Percentiles rank a stretch among this genome's conserved stretches.
phyloP scores from a whole-genome alignment of 2,797 vertebrate genomes.

The Brachyrhaphis roseni region DNA sequence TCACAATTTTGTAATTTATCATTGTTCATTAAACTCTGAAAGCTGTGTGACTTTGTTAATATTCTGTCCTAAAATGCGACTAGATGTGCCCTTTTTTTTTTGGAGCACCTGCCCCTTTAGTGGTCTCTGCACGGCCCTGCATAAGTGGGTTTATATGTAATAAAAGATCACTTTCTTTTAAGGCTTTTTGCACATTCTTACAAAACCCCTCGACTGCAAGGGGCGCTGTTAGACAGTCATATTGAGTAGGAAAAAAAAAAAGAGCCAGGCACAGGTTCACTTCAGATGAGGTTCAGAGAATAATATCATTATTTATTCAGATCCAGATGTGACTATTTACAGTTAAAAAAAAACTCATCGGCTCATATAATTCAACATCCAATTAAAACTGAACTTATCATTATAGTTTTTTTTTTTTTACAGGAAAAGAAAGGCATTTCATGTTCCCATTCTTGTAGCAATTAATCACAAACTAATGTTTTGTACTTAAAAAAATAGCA shows the following conservation, averaged over 20 bases:
- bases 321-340: slow-evolving; percentile 79
- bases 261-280: slow-evolving; percentile 11
- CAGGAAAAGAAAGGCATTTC: slow-evolving; percentile 65
- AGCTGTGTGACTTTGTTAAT: too few species aligned
- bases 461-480: slow-evolving; percentile 79
- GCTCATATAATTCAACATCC: slow-evolving; percentile 75
- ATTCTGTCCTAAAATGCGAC: too few species aligned
- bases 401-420: slow-evolving; percentile 31
- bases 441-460: slow-evolving; percentile 75
- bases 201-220: not conserved
- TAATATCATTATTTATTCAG: slow-evolving; percentile 81
- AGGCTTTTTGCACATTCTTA: not conserved
- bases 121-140: too few species aligned
- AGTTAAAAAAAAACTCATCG: slow-evolving; percentile 77
- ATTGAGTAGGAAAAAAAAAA: not conserved
- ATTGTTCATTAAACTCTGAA: too few species aligned
- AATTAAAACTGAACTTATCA: slow-evolving; percentile 72
- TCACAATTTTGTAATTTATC: too few species aligned
- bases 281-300: slow-evolving; percentile 49
- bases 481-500: slow-evolving; percentile 86
- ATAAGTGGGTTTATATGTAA: not conserved
- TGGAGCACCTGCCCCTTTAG: too few species aligned
- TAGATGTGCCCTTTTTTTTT: too few species aligned
- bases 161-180: not conserved
- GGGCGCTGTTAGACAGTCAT: not conserved